Conservation (phyloP, 2,888 invertebrate species). For the Hoplodrina ambigua region DNA sequence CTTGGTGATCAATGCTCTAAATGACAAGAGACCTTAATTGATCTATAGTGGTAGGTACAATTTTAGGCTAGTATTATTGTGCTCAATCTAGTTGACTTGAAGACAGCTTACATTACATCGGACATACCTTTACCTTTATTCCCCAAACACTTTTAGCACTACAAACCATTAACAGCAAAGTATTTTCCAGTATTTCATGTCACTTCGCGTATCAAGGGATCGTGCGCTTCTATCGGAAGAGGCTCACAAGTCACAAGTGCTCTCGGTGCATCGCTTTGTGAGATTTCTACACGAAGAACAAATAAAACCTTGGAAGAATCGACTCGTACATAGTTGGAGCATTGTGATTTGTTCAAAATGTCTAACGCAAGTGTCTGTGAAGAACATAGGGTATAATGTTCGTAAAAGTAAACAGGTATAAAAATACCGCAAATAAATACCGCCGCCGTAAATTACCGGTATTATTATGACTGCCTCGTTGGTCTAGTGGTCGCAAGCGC, state of each 20-base stretch:
- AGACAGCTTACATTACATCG: background rate
- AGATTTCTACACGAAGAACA: conserved; percentile 51
- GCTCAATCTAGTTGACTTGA: background rate
- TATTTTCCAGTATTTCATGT: conserved; percentile 48
- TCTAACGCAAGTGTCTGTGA: conserved; percentile 16
- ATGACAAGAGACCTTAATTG: no score
- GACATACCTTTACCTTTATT: background rate
- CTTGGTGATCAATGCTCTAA: no score
- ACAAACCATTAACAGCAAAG: conserved; percentile 22
- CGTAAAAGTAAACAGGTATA: no score
- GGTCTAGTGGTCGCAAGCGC: no score
- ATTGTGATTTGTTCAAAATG: conserved; percentile 46
- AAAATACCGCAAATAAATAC: no score
- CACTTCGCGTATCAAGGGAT: conserved; percentile 53
- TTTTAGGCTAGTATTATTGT: no score
- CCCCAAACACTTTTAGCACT: conserved; percentile 9
- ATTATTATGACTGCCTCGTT: no score
- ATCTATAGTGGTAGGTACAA: no score
- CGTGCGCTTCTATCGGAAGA: conserved; percentile 53
- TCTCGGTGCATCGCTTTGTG: conserved; percentile 60
- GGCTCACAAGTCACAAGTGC: conserved; percentile 54
- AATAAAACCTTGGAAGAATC: conserved; percentile 51
- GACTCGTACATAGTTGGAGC: conserved; percentile 26
- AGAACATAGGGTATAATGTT: background rate
- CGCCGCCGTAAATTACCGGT: no score